Evolutionary conservation across 2,113 vertebrate genomes (phyloP).

Genomic region (Gulo gulo): DNA sequence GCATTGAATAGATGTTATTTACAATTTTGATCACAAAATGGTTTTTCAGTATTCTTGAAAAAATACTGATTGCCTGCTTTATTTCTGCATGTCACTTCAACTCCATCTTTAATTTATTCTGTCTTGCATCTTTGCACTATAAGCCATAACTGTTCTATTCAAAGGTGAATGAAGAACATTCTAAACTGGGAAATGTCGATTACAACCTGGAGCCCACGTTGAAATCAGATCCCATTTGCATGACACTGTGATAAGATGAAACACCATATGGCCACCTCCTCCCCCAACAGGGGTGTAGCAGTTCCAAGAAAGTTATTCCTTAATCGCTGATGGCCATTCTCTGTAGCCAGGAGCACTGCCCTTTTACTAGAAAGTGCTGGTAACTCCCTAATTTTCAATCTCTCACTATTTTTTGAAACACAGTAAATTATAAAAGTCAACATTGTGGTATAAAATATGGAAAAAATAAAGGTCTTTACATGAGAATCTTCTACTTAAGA

Average conservation of each 20-base stretch:
- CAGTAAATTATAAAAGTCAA: constrained; percentile 4
- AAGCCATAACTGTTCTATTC: background rate
- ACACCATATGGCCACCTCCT: background rate
- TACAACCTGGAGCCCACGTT: background rate
- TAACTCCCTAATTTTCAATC: background rate
- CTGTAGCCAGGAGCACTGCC: background rate
- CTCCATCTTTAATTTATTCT: background rate
- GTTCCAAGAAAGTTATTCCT: background rate
- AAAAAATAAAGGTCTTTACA: constrained; percentile 11
- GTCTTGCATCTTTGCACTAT: background rate
- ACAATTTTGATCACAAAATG: background rate
- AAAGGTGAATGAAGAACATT: background rate
- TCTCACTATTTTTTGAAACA: constrained; percentile 26
- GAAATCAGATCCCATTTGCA: background rate
- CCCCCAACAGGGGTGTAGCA: background rate
- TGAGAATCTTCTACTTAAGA: constrained; percentile 37
- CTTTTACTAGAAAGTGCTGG: background rate
- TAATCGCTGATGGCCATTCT: background rate
- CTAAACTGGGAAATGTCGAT: background rate
- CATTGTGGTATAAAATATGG: background rate
- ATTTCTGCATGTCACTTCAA: background rate
- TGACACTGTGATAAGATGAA: background rate
- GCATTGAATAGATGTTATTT: background rate
- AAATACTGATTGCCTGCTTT: background rate
- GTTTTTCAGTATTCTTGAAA: background rate